These are phyloP conservation scores for Gracilinanus agilis DNA, from an alignment of 2,113 vertebrate species.

Conservation along the genomic window DNA sequence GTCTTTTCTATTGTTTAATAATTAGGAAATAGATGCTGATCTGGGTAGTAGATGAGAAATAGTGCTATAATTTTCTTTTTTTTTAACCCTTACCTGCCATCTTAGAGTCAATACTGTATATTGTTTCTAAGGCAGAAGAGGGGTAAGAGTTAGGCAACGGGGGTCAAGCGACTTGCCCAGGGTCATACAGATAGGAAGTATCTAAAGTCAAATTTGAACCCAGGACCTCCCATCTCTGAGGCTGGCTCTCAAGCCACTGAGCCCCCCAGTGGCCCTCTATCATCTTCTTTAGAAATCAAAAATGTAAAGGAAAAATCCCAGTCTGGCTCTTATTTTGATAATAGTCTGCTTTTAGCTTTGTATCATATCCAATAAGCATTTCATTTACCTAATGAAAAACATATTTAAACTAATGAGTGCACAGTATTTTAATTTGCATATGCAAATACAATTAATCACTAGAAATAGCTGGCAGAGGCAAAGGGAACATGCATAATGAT, in stretches of 20 bases:
- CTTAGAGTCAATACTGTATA: no score
- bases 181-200: no score
- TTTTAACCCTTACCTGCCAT: no score
- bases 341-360: conserved; percentile 76
- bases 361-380: conserved; percentile 76
- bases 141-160: no score
- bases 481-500: conserved; percentile 77
- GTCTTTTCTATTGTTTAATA: not conserved
- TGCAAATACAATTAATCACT: conserved; percentile 83
- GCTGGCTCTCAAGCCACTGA: no score
- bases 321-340: conserved; percentile 64
- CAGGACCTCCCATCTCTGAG: no score
- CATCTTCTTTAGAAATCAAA: conserved; percentile 54
- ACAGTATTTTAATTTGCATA: conserved; percentile 83
- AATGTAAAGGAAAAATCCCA: conserved; percentile 39
- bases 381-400: conserved; percentile 86
- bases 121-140: no score
- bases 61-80: conserved; percentile 21
- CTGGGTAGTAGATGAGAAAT: conserved; percentile 29
- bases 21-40: conserved; percentile 17
- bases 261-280: not conserved
- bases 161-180: no score
- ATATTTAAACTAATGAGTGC: conserved; percentile 84
- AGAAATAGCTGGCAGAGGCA: conserved; percentile 79
- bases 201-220: no score